Conservation (phyloP, 2,113 vertebrate species). For the Daphoenositta chrysoptera region DNA sequence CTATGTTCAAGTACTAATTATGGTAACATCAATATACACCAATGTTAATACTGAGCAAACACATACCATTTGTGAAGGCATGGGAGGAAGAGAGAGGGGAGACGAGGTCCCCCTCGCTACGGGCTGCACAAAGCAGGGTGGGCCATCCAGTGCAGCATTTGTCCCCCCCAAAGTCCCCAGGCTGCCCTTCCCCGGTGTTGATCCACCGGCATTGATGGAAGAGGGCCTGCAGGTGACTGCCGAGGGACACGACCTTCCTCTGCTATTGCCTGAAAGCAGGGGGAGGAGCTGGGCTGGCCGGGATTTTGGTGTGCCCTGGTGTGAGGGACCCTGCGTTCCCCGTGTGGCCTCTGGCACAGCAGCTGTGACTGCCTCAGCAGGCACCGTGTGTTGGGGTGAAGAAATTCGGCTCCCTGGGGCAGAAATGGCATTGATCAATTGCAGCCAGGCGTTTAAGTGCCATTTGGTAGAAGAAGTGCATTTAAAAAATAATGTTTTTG, state of each 20-base stretch:
- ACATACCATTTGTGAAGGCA: background rate
- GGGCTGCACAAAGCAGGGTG: background rate
- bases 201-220: accelerated
- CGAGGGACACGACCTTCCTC: background rate
- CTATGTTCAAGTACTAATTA: background rate
- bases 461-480: background rate
- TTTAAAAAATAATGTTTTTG: background rate
- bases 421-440: background rate
- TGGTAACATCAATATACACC: background rate
- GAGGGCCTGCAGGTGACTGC: background rate
- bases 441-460: background rate
- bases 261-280: background rate
- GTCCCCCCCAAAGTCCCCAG: accelerated
- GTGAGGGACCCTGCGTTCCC: background rate
- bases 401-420: background rate
- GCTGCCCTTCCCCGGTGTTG: background rate
- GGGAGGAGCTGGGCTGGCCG: background rate
- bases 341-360: background rate
- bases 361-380: background rate
- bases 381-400: background rate
- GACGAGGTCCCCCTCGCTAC: background rate
- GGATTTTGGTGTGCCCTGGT: background rate
- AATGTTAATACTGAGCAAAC: background rate
- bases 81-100: background rate
- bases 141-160: background rate